Evolutionary conservation across 2,113 vertebrate species (phyloP), one percentile per base, ranked within the genome.

Genomic region (Oreochromis spilurus): DNA sequence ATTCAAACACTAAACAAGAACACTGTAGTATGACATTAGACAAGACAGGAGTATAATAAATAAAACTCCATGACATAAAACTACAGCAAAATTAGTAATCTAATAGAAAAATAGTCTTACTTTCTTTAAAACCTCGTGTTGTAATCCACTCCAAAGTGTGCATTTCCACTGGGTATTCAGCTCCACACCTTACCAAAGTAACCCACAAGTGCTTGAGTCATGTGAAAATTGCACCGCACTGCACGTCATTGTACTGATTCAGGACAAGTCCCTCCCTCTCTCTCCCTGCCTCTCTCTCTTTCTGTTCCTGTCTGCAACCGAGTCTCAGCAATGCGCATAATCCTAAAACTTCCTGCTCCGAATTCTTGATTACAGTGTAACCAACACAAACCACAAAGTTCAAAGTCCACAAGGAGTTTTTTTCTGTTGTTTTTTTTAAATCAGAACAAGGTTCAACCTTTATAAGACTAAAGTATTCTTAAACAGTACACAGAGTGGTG

Each of bases 401-500:
- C 85, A 91, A 90, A 93, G 90, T 94, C 83, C 48, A 84, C 4
- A 53, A 16, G 13, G 17, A 75, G 16, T 5, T 48, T 82, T 4
- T 12, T 58, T 16, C 7, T 29, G 3, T 50, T 17, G 8, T 24
- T 19, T 11, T 40, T 1, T 80, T 31, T 0, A 3, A 5, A 36
- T 52, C 10, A 48, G 38, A 65, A n/a, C 10, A 9, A 62, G 21
- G 45, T 50, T 81, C 24, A 79, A 57, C 40, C 29, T 62, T 70
- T 4, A 57, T 19, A 31, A 77, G 26, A 77, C 17, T 50, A 31
- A 31, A 77, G 26, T 77, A 52, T 26, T 45, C 67, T 26, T 26
- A 45, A 72, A 77, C 24, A 77, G 26, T 52, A n/a, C 14, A 17
- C 14, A 43, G 14, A 55, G 34, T 31, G 29, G 40, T 17, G 10